phyloP scores from a whole-genome alignment of 2,888 invertebrate genomes.

The Acleris literana region DNA sequence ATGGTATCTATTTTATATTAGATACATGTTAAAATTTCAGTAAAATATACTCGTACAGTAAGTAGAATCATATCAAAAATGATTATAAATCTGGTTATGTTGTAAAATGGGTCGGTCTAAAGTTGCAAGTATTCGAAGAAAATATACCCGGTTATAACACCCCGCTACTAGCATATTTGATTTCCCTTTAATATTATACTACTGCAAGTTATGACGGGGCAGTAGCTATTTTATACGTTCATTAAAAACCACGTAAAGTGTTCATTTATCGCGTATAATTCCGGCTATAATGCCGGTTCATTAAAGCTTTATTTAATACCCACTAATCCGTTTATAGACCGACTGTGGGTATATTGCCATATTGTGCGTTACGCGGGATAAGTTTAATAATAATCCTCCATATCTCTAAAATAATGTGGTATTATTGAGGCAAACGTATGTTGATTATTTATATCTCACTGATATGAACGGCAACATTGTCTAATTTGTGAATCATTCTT shows the following conservation, averaged over 20 bases:
- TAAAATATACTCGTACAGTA: too few relatives aligned
- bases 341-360: not conserved
- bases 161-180: not conserved
- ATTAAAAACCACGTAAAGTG: conserved; percentile 16
- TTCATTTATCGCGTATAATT: conserved; percentile 14
- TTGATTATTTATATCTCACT: too few relatives aligned
- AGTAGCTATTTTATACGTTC: conserved; percentile 5
- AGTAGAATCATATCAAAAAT: too few relatives aligned
- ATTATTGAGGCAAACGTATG: too few relatives aligned
- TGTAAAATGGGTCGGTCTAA: too few relatives aligned
- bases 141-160: not conserved
- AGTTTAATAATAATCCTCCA: not conserved
- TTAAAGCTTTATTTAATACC: conserved; percentile 13
- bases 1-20: too few relatives aligned
- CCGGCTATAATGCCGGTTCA: conserved; percentile 11
- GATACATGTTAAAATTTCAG: too few relatives aligned
- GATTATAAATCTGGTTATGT: too few relatives aligned
- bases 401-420: too few relatives aligned
- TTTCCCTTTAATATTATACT: not conserved
- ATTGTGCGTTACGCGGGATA: not conserved
- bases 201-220: not conserved
- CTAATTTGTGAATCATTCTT: too few relatives aligned
- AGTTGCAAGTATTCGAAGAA: not conserved
- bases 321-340: conserved; percentile 23
- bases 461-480: too few relatives aligned